These are phyloP conservation scores for Drosophila persimilis DNA, from an alignment of 1,140 invertebrate species.

Conservation along the genomic window DNA sequence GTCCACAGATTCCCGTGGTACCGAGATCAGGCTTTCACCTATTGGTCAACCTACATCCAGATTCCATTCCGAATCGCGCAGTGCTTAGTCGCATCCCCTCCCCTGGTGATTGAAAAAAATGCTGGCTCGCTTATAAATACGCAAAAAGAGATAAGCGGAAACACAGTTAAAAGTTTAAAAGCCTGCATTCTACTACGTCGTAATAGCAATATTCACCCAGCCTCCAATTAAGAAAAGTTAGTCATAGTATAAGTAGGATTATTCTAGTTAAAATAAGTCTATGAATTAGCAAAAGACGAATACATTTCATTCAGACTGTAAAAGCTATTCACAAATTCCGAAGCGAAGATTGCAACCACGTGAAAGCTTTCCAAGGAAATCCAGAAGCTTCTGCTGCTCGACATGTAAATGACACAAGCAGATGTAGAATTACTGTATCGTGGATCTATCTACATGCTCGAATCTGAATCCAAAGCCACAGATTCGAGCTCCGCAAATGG, in stretches of 20 bases:
- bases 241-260: too few relatives aligned
- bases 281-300: background rate
- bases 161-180: too few relatives aligned
- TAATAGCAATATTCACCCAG: too few relatives aligned
- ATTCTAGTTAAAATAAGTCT: too few relatives aligned
- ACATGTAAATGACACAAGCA: background rate
- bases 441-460: too few relatives aligned
- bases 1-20: slow-evolving; percentile 26
- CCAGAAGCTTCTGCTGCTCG: background rate
- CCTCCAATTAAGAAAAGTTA: too few relatives aligned
- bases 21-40: slow-evolving; percentile 14
- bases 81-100: background rate
- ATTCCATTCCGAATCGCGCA: background rate
- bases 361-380: background rate
- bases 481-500: slow-evolving; percentile 1
- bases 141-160: too few relatives aligned
- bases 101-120: too few relatives aligned
- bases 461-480: too few relatives aligned
- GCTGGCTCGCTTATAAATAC: too few relatives aligned
- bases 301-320: slow-evolving; percentile 18
- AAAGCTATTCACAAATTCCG: slow-evolving; percentile 10
- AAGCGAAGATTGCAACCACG: slow-evolving; percentile 16
- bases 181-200: too few relatives aligned
- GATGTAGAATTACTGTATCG: slow-evolving; percentile 1
- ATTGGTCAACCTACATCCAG: slow-evolving; percentile 18